A percentile compares a stretch with the other conserved stretches of the same genome.
Conservation (phyloP, 2,797 vertebrate species). For the Coluber constrictor region DNA sequence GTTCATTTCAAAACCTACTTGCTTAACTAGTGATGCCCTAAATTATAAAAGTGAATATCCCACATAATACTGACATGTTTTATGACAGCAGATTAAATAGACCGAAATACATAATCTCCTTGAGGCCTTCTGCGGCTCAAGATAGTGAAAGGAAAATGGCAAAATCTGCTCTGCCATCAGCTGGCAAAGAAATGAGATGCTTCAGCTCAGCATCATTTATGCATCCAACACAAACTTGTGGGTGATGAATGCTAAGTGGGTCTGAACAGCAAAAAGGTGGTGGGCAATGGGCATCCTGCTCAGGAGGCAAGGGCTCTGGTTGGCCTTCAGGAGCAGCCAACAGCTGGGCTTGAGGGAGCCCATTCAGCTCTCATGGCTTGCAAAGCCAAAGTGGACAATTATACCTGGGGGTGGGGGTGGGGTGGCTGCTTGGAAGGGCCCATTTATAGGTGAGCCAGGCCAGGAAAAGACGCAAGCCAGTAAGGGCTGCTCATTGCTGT, state of each 20-base stretch:
- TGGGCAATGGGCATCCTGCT: not conserved
- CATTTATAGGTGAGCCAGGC: not conserved
- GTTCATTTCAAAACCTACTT: conserved; percentile 52
- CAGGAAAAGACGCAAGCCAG: not conserved
- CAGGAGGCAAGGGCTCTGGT: not conserved
- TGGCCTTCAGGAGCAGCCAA: not conserved
- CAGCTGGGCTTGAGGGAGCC: not conserved
- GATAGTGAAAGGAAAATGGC: not conserved
- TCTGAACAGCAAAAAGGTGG: not conserved
- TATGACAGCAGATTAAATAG: not conserved
- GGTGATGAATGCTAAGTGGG: not conserved
- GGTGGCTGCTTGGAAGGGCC: not conserved
- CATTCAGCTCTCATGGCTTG: not conserved
- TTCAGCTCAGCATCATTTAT: not conserved
- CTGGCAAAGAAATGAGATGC: not conserved
- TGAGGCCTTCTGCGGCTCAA: not conserved
- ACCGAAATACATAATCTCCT: not conserved
- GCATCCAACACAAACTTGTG: not conserved
- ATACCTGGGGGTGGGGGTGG: no score
- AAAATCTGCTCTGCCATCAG: not conserved
- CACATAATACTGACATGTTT: conserved; percentile 59
- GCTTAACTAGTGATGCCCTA: conserved; percentile 61
- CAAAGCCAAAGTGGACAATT: not conserved
- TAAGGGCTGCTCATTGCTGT: not conserved
- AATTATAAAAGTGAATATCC: conserved; percentile 60